Evolutionary conservation across 1,140 invertebrate genomes (phyloP), one percentile per base, ranked within the genome.

Genomic region (Drosophila jambulina): DNA sequence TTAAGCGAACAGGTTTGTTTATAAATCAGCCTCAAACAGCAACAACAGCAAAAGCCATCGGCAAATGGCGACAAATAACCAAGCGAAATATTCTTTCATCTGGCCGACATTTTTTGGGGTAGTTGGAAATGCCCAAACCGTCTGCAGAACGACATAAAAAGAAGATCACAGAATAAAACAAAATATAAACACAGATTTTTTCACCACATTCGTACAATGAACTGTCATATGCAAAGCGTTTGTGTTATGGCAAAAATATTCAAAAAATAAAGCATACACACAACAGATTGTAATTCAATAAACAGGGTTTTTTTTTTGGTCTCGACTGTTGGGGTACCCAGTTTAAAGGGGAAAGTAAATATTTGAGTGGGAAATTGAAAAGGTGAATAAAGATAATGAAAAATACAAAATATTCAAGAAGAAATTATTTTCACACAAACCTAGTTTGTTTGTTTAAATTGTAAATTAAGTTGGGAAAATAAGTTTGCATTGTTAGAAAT

Each of bases 1-100:
- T 80, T 77, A 53, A 48, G 25, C 38, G 7, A 87, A 86, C 83
- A 68, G 67, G 83, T 87, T 87, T 79, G 69, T 84, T 80, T 80
- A 77, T 81, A 78, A 85, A 81, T 85, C 64, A 71, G 40, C 46
- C 70, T 49, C 60, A 45, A 68, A 71, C 46, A 23, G 21, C 51
- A 53, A n/a, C 15, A 46, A n/a, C 15, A 46, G 8, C 42, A 63
- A 29, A 7, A 19, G 40, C 58, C 61, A 29, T 27, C 13, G 36
- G 15, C 48, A 57, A 75, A 78, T 77, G 70, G 75, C 83, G 83
- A 82, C 83, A 87, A 79, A 86, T 70, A 61, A 63, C 49, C 60
- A 38, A 19, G n/a, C 48, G 10, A 79, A 59, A 25, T 34, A 53
- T 64, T 79, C 77, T 86, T 86, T 86, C 54, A 86, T 86, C 62